phyloP scores from a whole-genome alignment of 2,113 vertebrate genomes.

The Solea senegalensis region DNA sequence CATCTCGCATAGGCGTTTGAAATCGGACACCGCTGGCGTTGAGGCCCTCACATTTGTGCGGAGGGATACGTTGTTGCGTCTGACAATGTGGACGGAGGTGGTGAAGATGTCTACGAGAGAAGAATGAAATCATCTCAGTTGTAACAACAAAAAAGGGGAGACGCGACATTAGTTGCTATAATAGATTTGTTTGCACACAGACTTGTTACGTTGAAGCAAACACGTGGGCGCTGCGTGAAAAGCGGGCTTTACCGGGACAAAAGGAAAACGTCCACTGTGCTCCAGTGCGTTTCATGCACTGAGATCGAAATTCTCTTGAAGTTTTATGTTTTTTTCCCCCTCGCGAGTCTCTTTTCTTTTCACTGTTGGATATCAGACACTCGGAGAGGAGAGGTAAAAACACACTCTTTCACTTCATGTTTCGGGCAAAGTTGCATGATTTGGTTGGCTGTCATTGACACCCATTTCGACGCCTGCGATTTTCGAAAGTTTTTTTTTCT shows the following conservation, averaged over 20 bases:
- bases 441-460: constrained; percentile 64
- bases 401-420: constrained; percentile 51
- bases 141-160: constrained; percentile 85
- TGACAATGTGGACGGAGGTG: constrained; percentile 90
- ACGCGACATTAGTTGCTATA: constrained; percentile 77
- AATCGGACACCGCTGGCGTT: constrained; percentile 86
- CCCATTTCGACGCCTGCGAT: constrained; percentile 72
- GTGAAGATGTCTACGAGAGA: constrained; percentile 88
- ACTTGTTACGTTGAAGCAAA: constrained; percentile 74
- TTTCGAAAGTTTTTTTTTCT: constrained; percentile 73
- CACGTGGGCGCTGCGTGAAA: constrained; percentile 74
- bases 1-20: constrained; percentile 80
- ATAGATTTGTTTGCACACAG: constrained; percentile 78
- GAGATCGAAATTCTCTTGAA: constrained; percentile 85
- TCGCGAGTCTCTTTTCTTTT: constrained; percentile 79
- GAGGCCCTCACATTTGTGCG: constrained; percentile 83
- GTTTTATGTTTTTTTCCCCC: constrained; percentile 82
- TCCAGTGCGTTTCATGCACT: constrained; percentile 81
- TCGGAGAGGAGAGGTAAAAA: constrained; percentile 81
- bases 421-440: constrained; percentile 57
- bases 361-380: constrained; percentile 82
- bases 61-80: constrained; percentile 86
- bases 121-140: constrained; percentile 88
- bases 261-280: constrained; percentile 77
- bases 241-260: constrained; percentile 73